Percentiles rank a stretch among this genome's conserved stretches.
These are phyloP conservation scores for Pollachius pollachius DNA, from an alignment of 2,113 vertebrate genomes.

Conservation along the genomic window DNA sequence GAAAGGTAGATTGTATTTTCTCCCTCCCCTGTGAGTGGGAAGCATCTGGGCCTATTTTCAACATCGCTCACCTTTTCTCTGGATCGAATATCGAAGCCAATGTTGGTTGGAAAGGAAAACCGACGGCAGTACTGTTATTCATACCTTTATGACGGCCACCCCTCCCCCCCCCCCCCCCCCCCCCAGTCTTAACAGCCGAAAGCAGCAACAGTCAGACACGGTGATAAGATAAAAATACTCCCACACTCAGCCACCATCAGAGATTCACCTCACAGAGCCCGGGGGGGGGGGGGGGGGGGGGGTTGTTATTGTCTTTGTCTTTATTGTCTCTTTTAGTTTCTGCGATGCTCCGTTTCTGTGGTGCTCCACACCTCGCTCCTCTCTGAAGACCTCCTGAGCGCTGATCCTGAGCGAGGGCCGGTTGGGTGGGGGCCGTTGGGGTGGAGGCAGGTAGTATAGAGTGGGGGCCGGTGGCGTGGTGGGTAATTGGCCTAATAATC, in stretches of 20 bases:
- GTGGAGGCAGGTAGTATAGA: too few relatives aligned
- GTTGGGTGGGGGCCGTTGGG: too few relatives aligned
- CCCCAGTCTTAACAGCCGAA: neutral
- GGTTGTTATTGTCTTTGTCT: too few relatives aligned
- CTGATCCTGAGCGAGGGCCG: too few relatives aligned
- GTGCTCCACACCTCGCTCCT: slow-evolving; percentile 20
- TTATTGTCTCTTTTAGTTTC: neutral
- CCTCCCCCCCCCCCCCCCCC: too few relatives aligned
- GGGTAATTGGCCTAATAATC: slow-evolving; percentile 40
- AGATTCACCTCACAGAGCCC: too few relatives aligned
- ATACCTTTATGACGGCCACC: neutral
- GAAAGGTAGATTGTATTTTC: slow-evolving; percentile 24
- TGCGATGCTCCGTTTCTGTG: slow-evolving; percentile 1
- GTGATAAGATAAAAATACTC: neutral
- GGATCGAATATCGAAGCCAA: neutral
- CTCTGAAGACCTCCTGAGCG: slow-evolving; percentile 23
- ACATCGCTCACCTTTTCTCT: neutral
- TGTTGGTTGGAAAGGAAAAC: too few relatives aligned
- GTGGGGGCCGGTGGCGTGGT: neutral
- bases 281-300: too few relatives aligned
- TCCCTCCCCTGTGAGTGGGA: neutral
- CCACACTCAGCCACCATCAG: too few relatives aligned
- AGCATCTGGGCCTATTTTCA: neutral
- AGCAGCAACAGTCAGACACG: neutral
- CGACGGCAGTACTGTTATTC: neutral